Base-by-base conservation (phyloP, 2,113 vertebrate genomes). In the Xenopus borealis region DNA sequence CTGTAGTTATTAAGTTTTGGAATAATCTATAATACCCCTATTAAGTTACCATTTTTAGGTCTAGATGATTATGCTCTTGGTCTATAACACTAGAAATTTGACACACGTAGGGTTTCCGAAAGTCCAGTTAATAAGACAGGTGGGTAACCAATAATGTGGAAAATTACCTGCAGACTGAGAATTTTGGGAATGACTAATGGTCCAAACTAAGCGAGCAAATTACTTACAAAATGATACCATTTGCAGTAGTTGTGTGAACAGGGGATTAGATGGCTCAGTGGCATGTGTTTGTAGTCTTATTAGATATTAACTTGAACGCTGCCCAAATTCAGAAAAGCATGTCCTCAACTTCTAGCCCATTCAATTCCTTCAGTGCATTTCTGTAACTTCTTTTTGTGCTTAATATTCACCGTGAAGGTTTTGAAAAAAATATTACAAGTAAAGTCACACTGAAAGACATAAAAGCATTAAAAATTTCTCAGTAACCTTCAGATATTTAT, bases 91-190 rank as follows among this genome's bases (percentile, higher is more conserved):
- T 82, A 82, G 86, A 88, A 90, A 87, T 85, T 86, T 88, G 90
- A 87, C 85, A 88, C 87, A 87, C 79, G 82, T 88, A 69, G 74
- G 85, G 84, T 88, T 91, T 55, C 10, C 80, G 84, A 90, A 90
- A 92, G 91, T 92, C 91, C 91, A 86, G 85, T 89, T 90, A 93
- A 91, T 89, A 92, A 91, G 88, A 92, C 91, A 93, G 91, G 91
- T 93, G 91, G 90, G 88, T 90, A 93, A 89, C 91, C 91, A 93
- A 93, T 93, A 92, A 92, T 88, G 90, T 92, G 91, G 91, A 93
- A 93, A 93, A 93, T 93, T 91, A 91, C 89, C 90, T 91, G 90
- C 89, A 93, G 89, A 91, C 91, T 93, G 90, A 92, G 90, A 85
- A 90, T 90, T 90, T 89, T 89, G 90, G 86, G 89, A 90, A 93